These are phyloP conservation scores for Cryptus viduatorius DNA, from an alignment of 2,888 invertebrate species.

Conservation along the genomic window DNA sequence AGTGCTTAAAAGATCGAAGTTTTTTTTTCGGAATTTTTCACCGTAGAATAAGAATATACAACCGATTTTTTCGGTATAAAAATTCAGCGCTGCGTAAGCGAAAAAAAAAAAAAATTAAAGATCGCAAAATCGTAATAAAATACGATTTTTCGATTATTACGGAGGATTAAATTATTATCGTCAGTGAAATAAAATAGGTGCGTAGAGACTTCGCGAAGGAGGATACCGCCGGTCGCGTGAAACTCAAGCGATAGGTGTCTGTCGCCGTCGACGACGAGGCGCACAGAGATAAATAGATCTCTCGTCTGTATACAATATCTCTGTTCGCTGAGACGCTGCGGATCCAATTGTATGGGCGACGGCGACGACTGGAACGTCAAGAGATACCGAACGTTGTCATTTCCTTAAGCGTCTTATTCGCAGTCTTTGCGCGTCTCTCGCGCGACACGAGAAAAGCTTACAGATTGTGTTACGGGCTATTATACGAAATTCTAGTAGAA, in stretches of 20 bases:
- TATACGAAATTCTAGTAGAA: conserved; percentile 21
- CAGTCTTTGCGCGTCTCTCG: background rate
- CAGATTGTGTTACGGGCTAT: conserved; percentile 13
- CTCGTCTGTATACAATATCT: background rate
- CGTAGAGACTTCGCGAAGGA: background rate
- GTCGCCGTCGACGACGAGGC: conserved; percentile 34
- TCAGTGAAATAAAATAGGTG: background rate
- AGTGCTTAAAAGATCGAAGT: background rate
- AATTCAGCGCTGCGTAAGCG: no score
- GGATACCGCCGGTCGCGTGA: conserved; percentile 5
- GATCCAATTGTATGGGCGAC: conserved; percentile 50
- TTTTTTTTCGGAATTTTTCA: no score
- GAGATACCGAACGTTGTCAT: conserved; percentile 24
- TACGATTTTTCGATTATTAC: background rate
- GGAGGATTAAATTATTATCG: background rate
- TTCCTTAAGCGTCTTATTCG: conserved; percentile 28
- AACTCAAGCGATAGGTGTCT: conserved; percentile 45
- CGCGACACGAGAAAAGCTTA: conserved; percentile 24
- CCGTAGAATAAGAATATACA: no score
- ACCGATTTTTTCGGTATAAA: no score
- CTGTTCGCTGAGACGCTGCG: background rate
- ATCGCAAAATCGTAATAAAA: background rate
- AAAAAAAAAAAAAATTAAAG: no score
- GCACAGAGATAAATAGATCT: conserved; percentile 16
- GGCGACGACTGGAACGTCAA: conserved; percentile 33